Evolutionary conservation across 1,140 invertebrate genomes (phyloP), one percentile per base, ranked within the genome.

Genomic region (Zaprionus inermis): DNA sequence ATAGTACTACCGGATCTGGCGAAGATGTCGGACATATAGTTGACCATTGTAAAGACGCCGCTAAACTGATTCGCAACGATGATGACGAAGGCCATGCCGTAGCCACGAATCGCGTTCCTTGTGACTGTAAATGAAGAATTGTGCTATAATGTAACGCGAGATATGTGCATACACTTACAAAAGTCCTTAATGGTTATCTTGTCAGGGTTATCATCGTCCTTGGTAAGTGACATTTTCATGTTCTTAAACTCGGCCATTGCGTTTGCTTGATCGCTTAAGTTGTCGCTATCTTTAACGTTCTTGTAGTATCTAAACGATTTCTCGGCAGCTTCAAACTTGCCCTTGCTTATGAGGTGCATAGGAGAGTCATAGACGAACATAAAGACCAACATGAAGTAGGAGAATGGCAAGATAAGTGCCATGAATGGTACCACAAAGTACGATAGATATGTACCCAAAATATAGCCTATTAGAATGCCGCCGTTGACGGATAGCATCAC

Each of bases 1-100:
- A 94, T 77, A 1, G 76, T 90, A 4, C 94, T 94, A 2, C 94
- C 94, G 2, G 96, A 94, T 1, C 93, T 93, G 1, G 91, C 76
- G 79, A 96, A 97, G 79, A 96, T 97, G 0, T 92, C 93, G n/a
- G 90, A 80, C 73, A 90, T 83, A 28, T 91, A 91, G 32, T 76
- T 91, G 51, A 83, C 70, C 67, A 91, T 78, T 16, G 78, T 59
- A 7, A 84, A 90, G 4, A 82, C 69, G 1, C 78, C 89, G 5
- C 77, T 85, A 2, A 89, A 89, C 52, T 81, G 79, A 59, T 82
- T 75, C 5, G 81, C 76, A 58, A 82, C 60, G 0, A 86, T 20
- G 0, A 91, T 49, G 1, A 91, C 74, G 12, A 75, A n/a, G 0
- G 89, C 81, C 9, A 78, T 73, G 4, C 56, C 69, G 28, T 89